Base-by-base conservation (phyloP, 2,797 vertebrate genomes). In the Vultur gryphus region DNA sequence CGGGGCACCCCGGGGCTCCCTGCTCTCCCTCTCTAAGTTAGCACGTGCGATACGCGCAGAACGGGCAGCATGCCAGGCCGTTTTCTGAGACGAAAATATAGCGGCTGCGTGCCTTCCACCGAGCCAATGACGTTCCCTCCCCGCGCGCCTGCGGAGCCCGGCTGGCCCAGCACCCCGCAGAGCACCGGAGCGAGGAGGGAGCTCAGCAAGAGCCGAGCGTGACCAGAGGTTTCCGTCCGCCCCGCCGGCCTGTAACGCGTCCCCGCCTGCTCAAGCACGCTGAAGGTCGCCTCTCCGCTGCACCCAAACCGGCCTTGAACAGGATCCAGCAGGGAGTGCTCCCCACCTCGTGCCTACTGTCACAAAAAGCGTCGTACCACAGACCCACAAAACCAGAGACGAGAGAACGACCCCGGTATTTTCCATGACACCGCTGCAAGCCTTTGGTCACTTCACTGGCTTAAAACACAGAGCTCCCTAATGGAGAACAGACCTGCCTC, bases 171-270 rank as follows among this genome's bases (percentile, higher is more conserved):
- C 5, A 4, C 33, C 35, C 41, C 0, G 1, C 12, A 44, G 31
- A 59, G 52, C 23, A 8, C 37, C 3, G 2, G 11, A 23, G 23
- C 4, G 0, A 11, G 33, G 72, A 69, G 28, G 39, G 28, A 52
- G 44, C 33, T 2, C 5, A 51, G 35, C 26, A 29, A 16, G 46
- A 61, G 48, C 48, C 0, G 5, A 72, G 23, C 4, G 0, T 8
- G 33, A 59, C 28, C 33, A 7, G 28, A n/a, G 55, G 39, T n/a
- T 46, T 39, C 84, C n/a, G 19, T 6, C 39, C 1, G 0, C 44
- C 46, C 17, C 2, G 6, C 21, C 54, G 18, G 48, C 55, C 54
- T 2, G 2, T 2, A 37, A 29, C 1, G 3, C 2, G 0, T 3
- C 31, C 55, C 62, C 11, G 41, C 29, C 78, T 26, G 35, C 62